Percentiles rank a stretch among this genome's conserved stretches.
phyloP scores from a whole-genome alignment of 2,113 vertebrate genomes.

The Chlamydotis undulata region DNA sequence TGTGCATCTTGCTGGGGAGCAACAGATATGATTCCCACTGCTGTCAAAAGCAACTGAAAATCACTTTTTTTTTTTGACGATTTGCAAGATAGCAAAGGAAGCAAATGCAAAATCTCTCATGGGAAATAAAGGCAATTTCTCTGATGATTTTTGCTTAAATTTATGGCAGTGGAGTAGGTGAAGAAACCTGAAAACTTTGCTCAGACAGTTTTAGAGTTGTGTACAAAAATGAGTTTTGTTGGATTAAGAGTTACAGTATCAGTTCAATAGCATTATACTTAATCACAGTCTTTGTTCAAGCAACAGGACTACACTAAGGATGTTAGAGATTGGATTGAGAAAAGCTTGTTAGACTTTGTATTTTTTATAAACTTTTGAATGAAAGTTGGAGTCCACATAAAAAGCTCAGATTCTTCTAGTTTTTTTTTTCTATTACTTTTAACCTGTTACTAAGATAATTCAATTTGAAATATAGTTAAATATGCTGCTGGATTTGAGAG shows the following conservation, averaged over 20 bases:
- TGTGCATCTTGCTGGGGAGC: not conserved
- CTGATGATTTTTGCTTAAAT: not conserved
- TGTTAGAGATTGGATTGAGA: not conserved
- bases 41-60: not conserved
- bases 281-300: not conserved
- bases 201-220: not conserved
- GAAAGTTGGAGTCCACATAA: not conserved
- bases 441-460: not conserved
- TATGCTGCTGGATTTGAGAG: not conserved
- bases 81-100: not conserved
- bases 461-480: not conserved
- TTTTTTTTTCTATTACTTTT: not conserved
- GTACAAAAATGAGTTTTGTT: not conserved
- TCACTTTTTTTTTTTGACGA: not conserved
- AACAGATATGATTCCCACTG: rapidly evolving
- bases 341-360: rapidly evolving
- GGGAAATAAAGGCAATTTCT: not conserved
- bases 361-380: not conserved
- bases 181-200: not conserved
- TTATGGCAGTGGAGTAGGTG: not conserved
- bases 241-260: not conserved
- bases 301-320: not conserved
- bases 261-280: not conserved
- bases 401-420: not conserved
- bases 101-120: not conserved